These are phyloP conservation scores for Ara ararauna DNA, from an alignment of 2,797 vertebrate genomes.

Conservation along the genomic window DNA sequence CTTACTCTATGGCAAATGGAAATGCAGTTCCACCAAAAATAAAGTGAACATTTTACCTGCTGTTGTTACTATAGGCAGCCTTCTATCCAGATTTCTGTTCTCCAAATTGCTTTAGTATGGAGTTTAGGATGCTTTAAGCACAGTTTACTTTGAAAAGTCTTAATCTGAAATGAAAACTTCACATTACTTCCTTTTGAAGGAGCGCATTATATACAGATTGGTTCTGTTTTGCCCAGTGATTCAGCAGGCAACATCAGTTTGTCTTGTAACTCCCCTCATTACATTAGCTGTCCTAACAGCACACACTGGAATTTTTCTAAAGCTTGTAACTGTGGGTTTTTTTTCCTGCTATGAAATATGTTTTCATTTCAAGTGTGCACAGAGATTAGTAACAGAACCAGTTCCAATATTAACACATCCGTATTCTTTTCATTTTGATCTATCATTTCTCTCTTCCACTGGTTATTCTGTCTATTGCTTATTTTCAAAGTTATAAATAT, in stretches of 20 bases:
- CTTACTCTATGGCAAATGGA: background rate
- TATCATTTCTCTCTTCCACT: background rate
- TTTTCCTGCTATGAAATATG: background rate
- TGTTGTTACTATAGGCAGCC: background rate
- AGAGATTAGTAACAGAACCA: background rate
- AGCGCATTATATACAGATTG: background rate
- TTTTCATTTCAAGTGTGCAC: constrained; percentile 20
- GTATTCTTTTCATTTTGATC: background rate
- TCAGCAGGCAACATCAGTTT: constrained; percentile 6
- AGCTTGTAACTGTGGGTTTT: background rate
- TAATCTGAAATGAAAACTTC: background rate
- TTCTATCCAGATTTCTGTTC: background rate
- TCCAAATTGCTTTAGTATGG: background rate
- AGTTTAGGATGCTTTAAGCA: background rate
- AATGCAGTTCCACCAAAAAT: background rate
- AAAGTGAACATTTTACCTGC: background rate
- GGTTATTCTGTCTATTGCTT: background rate
- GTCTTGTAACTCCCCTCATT: constrained; percentile 30
- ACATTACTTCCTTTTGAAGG: constrained; percentile 1
- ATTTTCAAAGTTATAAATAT: background rate
- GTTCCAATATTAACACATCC: background rate
- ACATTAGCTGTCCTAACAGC: constrained; percentile 3
- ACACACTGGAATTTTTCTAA: constrained; percentile 40
- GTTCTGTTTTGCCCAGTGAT: constrained; percentile 36
- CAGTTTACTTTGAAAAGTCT: background rate